phyloP scores from a whole-genome alignment of 53 echinoderm and acorn worm genomes.

The Henricia sp. region DNA sequence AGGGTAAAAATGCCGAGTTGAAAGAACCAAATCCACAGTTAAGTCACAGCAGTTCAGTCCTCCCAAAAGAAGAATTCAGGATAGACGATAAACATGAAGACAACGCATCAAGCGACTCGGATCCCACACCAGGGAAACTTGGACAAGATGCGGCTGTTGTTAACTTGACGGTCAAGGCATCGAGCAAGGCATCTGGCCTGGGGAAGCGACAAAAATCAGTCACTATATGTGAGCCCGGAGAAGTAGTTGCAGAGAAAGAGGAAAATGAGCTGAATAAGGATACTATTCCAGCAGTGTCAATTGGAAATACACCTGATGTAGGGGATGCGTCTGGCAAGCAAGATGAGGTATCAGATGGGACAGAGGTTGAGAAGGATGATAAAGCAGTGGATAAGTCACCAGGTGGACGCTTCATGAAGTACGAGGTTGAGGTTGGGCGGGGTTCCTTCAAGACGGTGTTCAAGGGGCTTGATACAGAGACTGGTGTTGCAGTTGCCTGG shows the following conservation, averaged over 20 bases:
- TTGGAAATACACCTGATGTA: constrained; percentile 33
- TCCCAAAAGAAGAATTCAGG: constrained; percentile 61
- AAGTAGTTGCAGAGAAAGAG: constrained; percentile 62
- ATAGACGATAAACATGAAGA: constrained; percentile 41
- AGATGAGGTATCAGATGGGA: constrained; percentile 34
- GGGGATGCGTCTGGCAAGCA: constrained; percentile 19
- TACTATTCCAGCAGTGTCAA: constrained; percentile 27
- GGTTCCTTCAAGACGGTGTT: constrained; percentile 99
- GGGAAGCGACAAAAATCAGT: constrained; percentile 75
- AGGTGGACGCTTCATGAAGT: constrained; percentile 96
- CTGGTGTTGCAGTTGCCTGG: constrained; percentile 98
- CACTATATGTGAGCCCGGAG: constrained; percentile 75
- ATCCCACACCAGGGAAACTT: constrained; percentile 33
- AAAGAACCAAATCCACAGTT: constrained; percentile 29
- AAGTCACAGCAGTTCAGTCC: constrained; percentile 57
- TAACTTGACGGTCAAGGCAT: too few relatives aligned
- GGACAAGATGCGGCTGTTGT: constrained; percentile 11
- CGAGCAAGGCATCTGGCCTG: neutral
- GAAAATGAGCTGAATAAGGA: constrained; percentile 62
- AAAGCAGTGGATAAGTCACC: constrained; percentile 88
- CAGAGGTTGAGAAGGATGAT: constrained; percentile 69
- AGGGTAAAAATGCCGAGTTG: neutral
- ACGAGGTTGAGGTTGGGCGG: constrained; percentile 91
- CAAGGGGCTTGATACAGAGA: constrained; percentile 96
- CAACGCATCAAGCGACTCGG: constrained; percentile 29